Conservation (phyloP, 1,140 invertebrate genomes). For the Planococcus citri region DNA sequence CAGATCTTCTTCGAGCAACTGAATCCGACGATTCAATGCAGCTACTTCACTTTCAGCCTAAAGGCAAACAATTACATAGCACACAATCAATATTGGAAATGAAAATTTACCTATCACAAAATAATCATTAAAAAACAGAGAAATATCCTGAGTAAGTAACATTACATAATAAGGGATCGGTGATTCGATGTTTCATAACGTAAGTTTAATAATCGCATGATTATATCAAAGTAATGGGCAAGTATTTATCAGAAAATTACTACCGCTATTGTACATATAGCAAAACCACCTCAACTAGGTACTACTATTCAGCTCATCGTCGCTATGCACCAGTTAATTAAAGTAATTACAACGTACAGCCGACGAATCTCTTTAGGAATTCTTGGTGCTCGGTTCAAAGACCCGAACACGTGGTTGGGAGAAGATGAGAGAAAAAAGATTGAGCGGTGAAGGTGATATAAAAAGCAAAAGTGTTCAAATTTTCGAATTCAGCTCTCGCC, state of each 20-base stretch:
- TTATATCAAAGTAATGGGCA: no score
- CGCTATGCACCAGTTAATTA: neutral
- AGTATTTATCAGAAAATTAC: no score
- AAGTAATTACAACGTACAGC: neutral
- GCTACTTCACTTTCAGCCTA: conserved; percentile 98
- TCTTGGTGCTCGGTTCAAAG: neutral
- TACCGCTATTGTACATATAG: neutral
- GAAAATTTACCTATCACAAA: neutral
- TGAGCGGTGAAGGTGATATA: no score
- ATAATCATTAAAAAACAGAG: neutral
- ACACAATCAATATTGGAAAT: neutral
- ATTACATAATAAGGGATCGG: no score
- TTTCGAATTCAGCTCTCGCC: no score
- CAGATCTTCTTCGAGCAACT: conserved; percentile 95
- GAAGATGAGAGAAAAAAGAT: no score
- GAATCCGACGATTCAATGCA: conserved; percentile 94
- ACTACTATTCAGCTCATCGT: neutral
- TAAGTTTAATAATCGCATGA: no score
- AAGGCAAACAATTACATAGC: conserved; percentile 32
- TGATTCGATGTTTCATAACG: no score
- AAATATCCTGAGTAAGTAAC: neutral
- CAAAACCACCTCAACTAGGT: neutral
- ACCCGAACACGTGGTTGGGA: neutral
- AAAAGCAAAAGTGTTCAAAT: neutral
- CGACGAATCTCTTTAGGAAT: no score